Evolutionary conservation across 2,797 vertebrate species (phyloP), one percentile per base, ranked within the genome.

Genomic region (Falco cherrug): DNA sequence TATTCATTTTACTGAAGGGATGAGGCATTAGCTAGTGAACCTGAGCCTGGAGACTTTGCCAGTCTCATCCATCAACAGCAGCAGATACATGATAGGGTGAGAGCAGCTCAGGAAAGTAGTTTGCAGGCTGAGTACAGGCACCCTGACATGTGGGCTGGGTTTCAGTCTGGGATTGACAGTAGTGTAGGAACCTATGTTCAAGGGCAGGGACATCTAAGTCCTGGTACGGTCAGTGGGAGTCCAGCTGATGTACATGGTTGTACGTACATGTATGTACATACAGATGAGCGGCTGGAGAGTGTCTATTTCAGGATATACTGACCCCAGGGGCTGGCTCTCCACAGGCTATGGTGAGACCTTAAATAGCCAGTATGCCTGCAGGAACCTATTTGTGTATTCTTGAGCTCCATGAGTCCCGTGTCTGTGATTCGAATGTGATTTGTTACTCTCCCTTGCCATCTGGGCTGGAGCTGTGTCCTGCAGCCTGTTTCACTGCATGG

Each of bases 1-100:
- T 76, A 76, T 26, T 93, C 35, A 84, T 84, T 91, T 90, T 82
- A 48, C 56, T 64, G 81, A 93, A 93, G 39, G 51, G 56, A 82
- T 48, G 47, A 93, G 21, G 53, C 61, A 88, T 87, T 84, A 91
- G 63, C 54, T 54, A 35, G 75, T 74, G 78, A 96, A 80, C 71
- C 31, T 71, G 84, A 83, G 60, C 64, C 68, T 80, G 75, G 48
- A 92, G 28, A 65, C 31, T 84, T 71, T 69, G 33, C 47, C 74
- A 60, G 74, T 37, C 48, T 91, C 75, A 89, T 91, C 88, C 73
- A 75, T 96, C 78, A 89, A 24, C 68, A 93, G 45, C 35, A 74
- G 60, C 31, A 85, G 71, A 57, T 11, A 92, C 16, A 13, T 15
- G 56, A 75, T 17, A 77, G 31, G 48, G 50, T 54, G 41, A 82